phyloP scores from a whole-genome alignment of 2,113 vertebrate species.

The Bombycilla garrulus region DNA sequence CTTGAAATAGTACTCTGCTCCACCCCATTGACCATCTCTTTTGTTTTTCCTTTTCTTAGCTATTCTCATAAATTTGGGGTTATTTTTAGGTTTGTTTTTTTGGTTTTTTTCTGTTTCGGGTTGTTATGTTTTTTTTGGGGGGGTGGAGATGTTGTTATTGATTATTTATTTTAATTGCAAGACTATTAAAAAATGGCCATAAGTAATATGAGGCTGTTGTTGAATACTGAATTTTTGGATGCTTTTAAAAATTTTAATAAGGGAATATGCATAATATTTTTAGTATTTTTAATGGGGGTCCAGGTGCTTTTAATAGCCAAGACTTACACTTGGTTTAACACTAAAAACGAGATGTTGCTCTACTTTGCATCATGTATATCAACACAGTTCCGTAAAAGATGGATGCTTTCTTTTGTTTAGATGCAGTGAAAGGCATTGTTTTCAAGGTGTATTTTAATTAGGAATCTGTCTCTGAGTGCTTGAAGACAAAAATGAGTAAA shows the following conservation, averaged over 20 bases:
- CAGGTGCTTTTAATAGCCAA: neutral
- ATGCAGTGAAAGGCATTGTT: neutral
- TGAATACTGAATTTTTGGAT: neutral
- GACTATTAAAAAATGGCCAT: neutral
- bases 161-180: neutral
- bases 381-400: neutral
- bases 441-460: neutral
- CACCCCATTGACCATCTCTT: neutral
- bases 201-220: neutral
- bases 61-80: neutral
- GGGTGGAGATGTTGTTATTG: fast-evolving
- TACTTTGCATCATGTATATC: neutral
- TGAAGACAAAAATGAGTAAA: neutral
- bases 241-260: neutral
- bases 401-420: neutral
- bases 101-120: no score
- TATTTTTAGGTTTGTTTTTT: neutral
- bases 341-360: neutral
- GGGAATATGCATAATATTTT: neutral
- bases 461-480: neutral
- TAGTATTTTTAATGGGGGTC: neutral
- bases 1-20: neutral
- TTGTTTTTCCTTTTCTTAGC: neutral
- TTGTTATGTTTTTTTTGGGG: fast-evolving
- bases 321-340: neutral